phyloP scores from a whole-genome alignment of 2,888 invertebrate genomes.

The Shargacucullia verbasci region DNA sequence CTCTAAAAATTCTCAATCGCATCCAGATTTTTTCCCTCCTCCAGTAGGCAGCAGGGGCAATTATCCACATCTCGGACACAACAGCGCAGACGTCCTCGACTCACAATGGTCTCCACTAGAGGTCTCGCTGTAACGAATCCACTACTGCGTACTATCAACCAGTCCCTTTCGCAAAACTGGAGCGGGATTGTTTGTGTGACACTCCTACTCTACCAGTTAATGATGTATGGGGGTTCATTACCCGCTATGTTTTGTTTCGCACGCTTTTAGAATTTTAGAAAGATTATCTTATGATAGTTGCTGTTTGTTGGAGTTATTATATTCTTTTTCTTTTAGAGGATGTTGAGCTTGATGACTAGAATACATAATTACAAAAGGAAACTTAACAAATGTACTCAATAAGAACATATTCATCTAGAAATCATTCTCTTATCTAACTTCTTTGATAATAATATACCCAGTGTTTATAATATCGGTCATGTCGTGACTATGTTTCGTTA shows the following conservation, averaged over 20 bases:
- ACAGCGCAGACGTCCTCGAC: constrained; percentile 85
- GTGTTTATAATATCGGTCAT: constrained; percentile 30
- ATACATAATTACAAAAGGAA: not conserved
- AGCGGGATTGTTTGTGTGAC: constrained; percentile 85
- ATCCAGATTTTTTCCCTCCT: constrained; percentile 63
- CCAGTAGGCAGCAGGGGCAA: constrained; percentile 79
- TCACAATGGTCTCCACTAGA: constrained; percentile 86
- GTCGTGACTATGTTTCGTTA: constrained; percentile 43
- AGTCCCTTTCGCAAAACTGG: constrained; percentile 82
- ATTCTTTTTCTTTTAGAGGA: constrained; percentile 22
- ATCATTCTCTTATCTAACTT: too few species aligned
- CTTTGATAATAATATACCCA: too few species aligned
- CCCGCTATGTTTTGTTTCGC: constrained; percentile 72
- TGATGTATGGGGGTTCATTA: constrained; percentile 86
- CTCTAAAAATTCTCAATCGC: constrained; percentile 53
- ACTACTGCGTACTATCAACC: constrained; percentile 82
- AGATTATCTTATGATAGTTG: constrained; percentile 43
- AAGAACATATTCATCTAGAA: not conserved
- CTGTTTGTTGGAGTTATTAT: constrained; percentile 38
- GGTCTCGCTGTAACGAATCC: constrained; percentile 86
- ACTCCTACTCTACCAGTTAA: constrained; percentile 79
- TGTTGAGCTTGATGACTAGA: constrained; percentile 4
- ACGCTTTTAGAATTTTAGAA: constrained; percentile 64
- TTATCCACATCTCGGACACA: constrained; percentile 88
- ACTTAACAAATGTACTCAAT: not conserved